Evolutionary conservation across 2,113 vertebrate species (phyloP), one percentile per base, ranked within the genome.

Genomic region (Rynchops niger): DNA sequence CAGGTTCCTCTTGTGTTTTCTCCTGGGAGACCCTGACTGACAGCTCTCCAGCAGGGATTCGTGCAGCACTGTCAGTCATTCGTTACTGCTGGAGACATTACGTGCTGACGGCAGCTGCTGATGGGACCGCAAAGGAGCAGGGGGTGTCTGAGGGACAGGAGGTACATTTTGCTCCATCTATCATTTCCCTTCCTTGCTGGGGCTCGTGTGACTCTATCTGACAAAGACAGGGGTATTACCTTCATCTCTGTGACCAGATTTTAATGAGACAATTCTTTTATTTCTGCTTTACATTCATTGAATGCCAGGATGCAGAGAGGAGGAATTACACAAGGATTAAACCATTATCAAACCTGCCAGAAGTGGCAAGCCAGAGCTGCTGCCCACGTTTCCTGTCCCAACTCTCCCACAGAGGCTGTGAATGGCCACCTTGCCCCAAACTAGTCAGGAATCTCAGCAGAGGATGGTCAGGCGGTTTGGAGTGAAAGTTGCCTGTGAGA

Each of bases 241-340:
- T 93, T 87, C 82, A 63, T 69, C 27, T 87, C 67, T 95, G 79
- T 77, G 82, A 85, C 83, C 30, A 84, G 40, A 90, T 88, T 95
- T 94, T 95, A 95, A 94, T 50, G 40, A 93, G 65, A 38, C 25
- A 49, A 5, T 84, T 92, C 49, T 92, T 88, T 79, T 72, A 69
- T 91, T 95, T 69, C 74, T 91, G 77, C 42, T 87, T 91, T 89
- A 80, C 42, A 26, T 94, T 84, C 77, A 12, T 34, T 82, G 91
- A 87, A 77, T 32, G 49, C 32, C 36, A 67, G 69, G 23, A 52
- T 93, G 56, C 25, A 30, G 84, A 38, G 45, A 87, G 13, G 56
- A 88, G 34, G 38, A 53, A 42, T 7, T 36, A 77, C 56, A 69
- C 0, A 2, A 91, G 61, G 45, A 93, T 87, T 69, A 94, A 87